Percentiles rank a stretch among this genome's conserved stretches.
Evolutionary conservation across 2,797 vertebrate genomes (phyloP).

Genomic region (Xenops minutus): DNA sequence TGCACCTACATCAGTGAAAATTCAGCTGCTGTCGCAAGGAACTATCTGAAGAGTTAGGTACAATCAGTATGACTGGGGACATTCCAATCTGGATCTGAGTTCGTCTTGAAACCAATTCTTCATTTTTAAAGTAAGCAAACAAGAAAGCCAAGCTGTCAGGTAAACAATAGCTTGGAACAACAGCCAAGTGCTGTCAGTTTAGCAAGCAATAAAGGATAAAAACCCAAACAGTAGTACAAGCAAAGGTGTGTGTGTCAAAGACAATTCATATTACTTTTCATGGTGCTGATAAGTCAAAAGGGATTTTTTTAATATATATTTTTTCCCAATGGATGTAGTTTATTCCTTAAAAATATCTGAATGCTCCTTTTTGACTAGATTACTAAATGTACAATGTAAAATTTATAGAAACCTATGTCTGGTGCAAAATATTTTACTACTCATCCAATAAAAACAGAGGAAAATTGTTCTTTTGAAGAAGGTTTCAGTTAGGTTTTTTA

Average conservation of each 20-base stretch:
- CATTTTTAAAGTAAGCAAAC: background rate
- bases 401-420: background rate
- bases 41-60: background rate
- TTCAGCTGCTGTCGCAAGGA: background rate
- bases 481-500: background rate
- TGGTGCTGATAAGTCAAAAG: background rate
- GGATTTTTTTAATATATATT: background rate
- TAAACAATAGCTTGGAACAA: background rate
- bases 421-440: background rate
- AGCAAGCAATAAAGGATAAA: background rate
- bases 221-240: background rate
- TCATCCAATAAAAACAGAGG: background rate
- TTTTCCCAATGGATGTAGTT: background rate
- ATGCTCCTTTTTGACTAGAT: background rate
- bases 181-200: background rate
- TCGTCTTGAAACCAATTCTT: background rate
- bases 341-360: background rate
- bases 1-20: background rate
- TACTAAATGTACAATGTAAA: background rate
- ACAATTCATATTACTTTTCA: background rate
- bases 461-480: background rate
- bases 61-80: background rate
- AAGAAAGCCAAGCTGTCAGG: background rate
- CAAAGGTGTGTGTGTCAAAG: background rate
- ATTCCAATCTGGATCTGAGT: background rate